A percentile compares a stretch with the other conserved stretches of the same genome.
Evolutionary conservation across 2,113 vertebrate species (phyloP).

Genomic region (Nipponia nippon): DNA sequence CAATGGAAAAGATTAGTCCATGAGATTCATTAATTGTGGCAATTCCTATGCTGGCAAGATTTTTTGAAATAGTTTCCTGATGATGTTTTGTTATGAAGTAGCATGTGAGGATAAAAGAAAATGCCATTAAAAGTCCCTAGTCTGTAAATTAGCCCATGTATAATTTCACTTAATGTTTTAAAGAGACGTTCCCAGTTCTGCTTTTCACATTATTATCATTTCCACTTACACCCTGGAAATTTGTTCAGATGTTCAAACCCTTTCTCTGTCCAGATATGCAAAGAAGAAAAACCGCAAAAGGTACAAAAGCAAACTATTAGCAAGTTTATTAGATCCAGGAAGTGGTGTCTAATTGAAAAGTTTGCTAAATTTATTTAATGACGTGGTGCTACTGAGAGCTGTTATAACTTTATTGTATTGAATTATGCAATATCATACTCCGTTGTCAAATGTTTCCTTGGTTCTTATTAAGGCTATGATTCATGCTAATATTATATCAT

Average conservation of each 20-base stretch:
- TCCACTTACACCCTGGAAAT: background rate
- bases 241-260: background rate
- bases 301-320: background rate
- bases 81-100: slow-evolving; percentile 20
- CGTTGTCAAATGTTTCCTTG: slow-evolving; percentile 41
- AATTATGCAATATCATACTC: slow-evolving; percentile 38
- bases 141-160: slow-evolving; percentile 3
- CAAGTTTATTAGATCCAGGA: background rate
- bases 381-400: background rate
- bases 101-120: background rate
- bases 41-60: background rate
- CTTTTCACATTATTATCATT: background rate
- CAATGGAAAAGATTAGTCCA: background rate
- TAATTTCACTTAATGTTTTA: slow-evolving; percentile 16
- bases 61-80: slow-evolving; percentile 32
- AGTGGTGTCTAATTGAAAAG: slow-evolving; percentile 25
- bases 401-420: slow-evolving; percentile 19
- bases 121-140: background rate
- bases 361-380: slow-evolving; percentile 34
- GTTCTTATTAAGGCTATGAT: slow-evolving; percentile 53
- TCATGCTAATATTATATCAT: slow-evolving; percentile 53
- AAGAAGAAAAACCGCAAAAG: background rate
- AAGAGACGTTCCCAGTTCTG: slow-evolving; percentile 4
- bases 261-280: background rate
- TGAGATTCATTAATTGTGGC: background rate